Conservation (phyloP, 2,113 vertebrate species). For the Neopipo cinnamomea region DNA sequence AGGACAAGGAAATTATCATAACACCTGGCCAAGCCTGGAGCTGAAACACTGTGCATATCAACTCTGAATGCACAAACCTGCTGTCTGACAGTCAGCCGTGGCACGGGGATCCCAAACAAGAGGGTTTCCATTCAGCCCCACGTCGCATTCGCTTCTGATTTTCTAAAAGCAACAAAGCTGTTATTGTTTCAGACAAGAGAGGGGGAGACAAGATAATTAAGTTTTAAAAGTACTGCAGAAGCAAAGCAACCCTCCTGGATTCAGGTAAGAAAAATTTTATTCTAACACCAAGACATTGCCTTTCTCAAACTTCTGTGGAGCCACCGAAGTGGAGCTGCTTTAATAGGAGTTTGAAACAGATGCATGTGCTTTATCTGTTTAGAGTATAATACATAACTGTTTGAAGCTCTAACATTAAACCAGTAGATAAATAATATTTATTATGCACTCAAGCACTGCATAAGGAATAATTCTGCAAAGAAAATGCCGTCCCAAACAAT, state of each 20-base stretch:
- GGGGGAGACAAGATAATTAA: background rate
- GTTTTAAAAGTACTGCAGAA: background rate
- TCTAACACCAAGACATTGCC: rapidly evolving
- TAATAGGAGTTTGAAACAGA: background rate
- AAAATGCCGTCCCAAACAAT: background rate
- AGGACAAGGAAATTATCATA: background rate
- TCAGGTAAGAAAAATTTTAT: background rate
- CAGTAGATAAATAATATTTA: background rate
- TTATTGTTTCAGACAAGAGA: background rate
- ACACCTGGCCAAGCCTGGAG: background rate
- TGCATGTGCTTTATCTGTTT: background rate
- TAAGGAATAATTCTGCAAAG: background rate
- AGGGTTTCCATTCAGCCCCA: background rate
- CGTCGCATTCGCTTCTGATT: background rate
- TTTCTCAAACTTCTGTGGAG: background rate
- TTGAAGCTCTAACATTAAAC: background rate
- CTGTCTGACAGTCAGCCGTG: background rate
- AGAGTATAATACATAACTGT: background rate
- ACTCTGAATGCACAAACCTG: background rate
- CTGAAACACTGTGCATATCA: background rate
- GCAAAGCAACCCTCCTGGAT: background rate
- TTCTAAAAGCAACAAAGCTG: background rate
- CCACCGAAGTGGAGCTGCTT: background rate
- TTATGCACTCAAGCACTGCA: background rate
- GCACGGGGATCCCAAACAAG: background rate